Evolutionary conservation across 2,888 invertebrate genomes (phyloP), one percentile per base, ranked within the genome.

Genomic region (Philereme transversata): DNA sequence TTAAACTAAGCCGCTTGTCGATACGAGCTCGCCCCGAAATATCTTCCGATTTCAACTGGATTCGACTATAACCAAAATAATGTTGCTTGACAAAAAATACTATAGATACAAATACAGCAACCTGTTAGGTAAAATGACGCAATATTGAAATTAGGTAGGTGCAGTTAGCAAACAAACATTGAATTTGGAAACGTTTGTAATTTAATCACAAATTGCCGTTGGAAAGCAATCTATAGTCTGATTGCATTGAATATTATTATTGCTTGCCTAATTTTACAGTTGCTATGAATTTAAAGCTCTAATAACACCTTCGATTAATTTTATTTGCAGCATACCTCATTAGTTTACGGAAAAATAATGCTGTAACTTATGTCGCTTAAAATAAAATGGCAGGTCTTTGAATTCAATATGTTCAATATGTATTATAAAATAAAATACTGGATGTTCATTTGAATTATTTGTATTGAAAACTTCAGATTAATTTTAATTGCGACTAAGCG

Each of bases 1-100:
- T 89, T 89, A 83, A 86, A 86, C 79, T 88, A 90, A 90, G 90
- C 89, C 87, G 86, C 82, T 89, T 88, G 90, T 88, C 89, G 88
- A 88, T 88, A 82, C 86, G 73, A 76, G 76, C 82, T 82, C 73
- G 79, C 76, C 74, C 65, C 76, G 76, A 81, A 82, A 84, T 85
- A 86, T 85, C 85, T 86, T 76, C 75, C 80, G 81, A 82, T 83
- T 81, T 74, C 76, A 70, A 83, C 81, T 76, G 79, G 82, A 82
- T 84, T 79, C 78, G 59, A 67, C 68, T 72, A 72, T 78, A 79
- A 78, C 74, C 81, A 82, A 83, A 80, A 80, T 78, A 82, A 83
- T 76, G 76, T 71, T 58, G 54, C 47, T 57, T 57, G 69, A 75
- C 66, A 22, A 75, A 73, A 67, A 65, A 48, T 40, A 35, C 46